Base-by-base conservation (phyloP, 2,888 invertebrate genomes). In the Strigamia transsilvanica region DNA sequence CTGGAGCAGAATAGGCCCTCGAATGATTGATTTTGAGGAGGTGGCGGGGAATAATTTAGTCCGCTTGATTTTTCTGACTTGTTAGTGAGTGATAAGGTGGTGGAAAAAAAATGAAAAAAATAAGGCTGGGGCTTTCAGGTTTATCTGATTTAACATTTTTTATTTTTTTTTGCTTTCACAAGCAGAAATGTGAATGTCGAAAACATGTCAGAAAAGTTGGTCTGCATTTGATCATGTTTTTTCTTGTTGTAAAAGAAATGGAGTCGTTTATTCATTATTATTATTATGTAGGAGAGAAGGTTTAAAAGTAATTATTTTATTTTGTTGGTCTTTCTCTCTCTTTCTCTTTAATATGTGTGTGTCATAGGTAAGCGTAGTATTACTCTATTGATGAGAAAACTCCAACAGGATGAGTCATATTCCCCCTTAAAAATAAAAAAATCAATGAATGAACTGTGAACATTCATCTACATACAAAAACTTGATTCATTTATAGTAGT, bases 381-480 rank as follows among this genome's bases (percentile, higher is more conserved):
- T 61, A 32, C 73, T 32, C 27, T 73, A 13, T 73, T 32, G 32
- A 73, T 73, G 27, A 73, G 73, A 73, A 38, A 73, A 73, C 73
- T n/a, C n/a, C 73, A 73, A 73, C 56, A 73, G 6, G 73, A 73
- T 73, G 73, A 73, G 73, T 73, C 73, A 73, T 38, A 38, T 73
- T 32, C 32, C 73, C 73, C 73, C 32, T 66, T 51, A 51, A 51
- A 38, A 38, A 38, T 38, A 73, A 73, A 73, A 32, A 73, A 73
- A 73, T 73, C 73, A 73, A 73, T 73, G 73, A 73, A 73, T 73
- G 73, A 32, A 73, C 32, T 32, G 13, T 73, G 73, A 56, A 56
- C 56, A 56, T 56, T 56, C 56, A 56, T 56, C 56, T 73, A 32
- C 15, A 73, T n/a, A 73, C 32, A 73, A 73, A 12, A 27, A 23